A percentile compares a stretch with the other conserved stretches of the same genome.
Conservation (phyloP, 2,888 invertebrate species). For the Miltochrista miniata region DNA sequence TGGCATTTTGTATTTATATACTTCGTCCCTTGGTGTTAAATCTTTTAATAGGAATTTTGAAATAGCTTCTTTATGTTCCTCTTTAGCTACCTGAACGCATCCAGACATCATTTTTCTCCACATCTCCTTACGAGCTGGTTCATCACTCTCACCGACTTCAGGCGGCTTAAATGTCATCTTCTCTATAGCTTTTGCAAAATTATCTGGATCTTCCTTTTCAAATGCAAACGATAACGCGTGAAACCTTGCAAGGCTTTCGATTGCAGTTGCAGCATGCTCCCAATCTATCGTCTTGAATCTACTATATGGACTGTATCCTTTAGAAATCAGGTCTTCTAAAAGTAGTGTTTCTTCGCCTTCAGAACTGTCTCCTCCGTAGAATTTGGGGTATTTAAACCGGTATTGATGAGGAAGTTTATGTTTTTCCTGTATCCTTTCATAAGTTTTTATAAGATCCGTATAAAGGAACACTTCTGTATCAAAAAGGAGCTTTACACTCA, state of each 20-base stretch:
- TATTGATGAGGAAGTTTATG: slow-evolving; percentile 35
- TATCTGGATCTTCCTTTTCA: slow-evolving; percentile 51
- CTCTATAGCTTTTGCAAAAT: slow-evolving; percentile 29
- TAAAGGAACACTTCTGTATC: slow-evolving; percentile 46
- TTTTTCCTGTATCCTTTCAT: slow-evolving; percentile 40
- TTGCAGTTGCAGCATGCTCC: slow-evolving; percentile 47
- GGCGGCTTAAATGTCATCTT: slow-evolving; percentile 19
- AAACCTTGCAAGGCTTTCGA: slow-evolving; percentile 52
- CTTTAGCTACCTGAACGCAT: slow-evolving; percentile 34
- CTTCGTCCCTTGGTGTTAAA: slow-evolving; percentile 8
- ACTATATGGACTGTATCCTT: slow-evolving; percentile 44
- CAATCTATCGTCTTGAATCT: slow-evolving; percentile 49
- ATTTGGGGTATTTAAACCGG: slow-evolving; percentile 44
- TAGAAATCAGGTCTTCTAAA: slow-evolving; percentile 50
- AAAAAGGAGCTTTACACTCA: slow-evolving; percentile 37
- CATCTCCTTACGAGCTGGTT: slow-evolving; percentile 8
- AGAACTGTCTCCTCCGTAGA: slow-evolving; percentile 40
- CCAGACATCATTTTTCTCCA: slow-evolving; percentile 29
- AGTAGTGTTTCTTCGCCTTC: slow-evolving; percentile 49
- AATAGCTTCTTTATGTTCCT: slow-evolving; percentile 38
- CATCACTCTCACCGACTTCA: slow-evolving; percentile 10
- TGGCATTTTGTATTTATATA: slow-evolving; percentile 36
- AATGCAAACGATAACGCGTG: slow-evolving; percentile 65
- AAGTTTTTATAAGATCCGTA: slow-evolving; percentile 28
- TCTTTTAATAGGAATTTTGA: slow-evolving; percentile 25